Evolutionary conservation across 2,888 invertebrate species (phyloP), one percentile per base, ranked within the genome.

Genomic region (Junonia oenone): DNA sequence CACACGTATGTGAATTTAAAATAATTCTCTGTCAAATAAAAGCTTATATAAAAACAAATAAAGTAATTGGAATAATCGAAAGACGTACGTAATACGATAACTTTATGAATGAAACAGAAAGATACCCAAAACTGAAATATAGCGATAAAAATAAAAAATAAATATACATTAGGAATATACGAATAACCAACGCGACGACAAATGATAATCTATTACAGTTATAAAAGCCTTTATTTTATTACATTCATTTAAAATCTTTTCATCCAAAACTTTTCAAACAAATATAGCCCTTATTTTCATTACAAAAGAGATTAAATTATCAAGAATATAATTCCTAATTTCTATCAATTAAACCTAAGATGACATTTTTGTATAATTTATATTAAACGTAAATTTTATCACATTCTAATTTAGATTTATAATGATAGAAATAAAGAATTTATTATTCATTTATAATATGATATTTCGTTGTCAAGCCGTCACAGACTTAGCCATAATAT

Each of bases 221-320:
- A 33, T 40, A 47, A 54, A 43, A 48, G 40, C 46, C 40, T 54
- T 47, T 47, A 54, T n/a, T n/a, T n/a, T n/a, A n/a, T n/a, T n/a
- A n/a, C n/a, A n/a, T n/a, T n/a, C n/a, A n/a, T n/a, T n/a, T n/a
- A n/a, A n/a, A n/a, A n/a, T n/a, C n/a, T n/a, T n/a, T n/a, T n/a
- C n/a, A n/a, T n/a, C n/a, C n/a, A n/a, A n/a, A n/a, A n/a, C n/a
- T n/a, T n/a, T n/a, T n/a, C 26, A 43, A 43, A 17, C 43, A 26
- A 43, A 43, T 43, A 6, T 22, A 26, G 26, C 14, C 2, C 8
- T 43, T 22, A 43, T n/a, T 22, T 8, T 26, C 1, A 26, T 8
- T 1, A 3, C 0, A 43, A 11, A 13, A 43, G 17, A 13, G 43
- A 13, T 22, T 22, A 43, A 19, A 19, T 13, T 13, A 13, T 26